Conservation (phyloP, 1,140 invertebrate species). For the Trichogramma pretiosum region DNA sequence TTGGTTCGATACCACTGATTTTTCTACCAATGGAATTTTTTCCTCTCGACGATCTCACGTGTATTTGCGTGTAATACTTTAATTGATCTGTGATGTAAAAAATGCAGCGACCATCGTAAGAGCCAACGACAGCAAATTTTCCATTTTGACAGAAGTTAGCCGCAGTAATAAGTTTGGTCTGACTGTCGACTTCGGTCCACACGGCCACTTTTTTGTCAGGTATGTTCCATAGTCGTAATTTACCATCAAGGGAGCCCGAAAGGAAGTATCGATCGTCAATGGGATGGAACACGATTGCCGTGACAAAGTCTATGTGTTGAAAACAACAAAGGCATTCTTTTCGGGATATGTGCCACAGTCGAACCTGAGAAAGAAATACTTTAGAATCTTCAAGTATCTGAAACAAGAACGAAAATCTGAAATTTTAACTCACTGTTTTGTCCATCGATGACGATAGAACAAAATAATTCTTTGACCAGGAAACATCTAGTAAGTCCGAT, state of each 20-base stretch:
- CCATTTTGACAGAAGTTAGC: slow-evolving; percentile 97
- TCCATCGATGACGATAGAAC: slow-evolving; percentile 97
- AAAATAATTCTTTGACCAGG: slow-evolving; percentile 99
- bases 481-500: slow-evolving; percentile 91
- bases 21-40: slow-evolving; percentile 91
- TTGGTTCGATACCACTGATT: slow-evolving; percentile 94
- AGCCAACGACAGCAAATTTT: slow-evolving; percentile 96
- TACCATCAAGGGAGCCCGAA: slow-evolving; percentile 90
- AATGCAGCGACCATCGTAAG: slow-evolving; percentile 95
- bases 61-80: slow-evolving; percentile 96
- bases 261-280: slow-evolving; percentile 92
- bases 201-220: slow-evolving; percentile 95
- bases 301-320: slow-evolving; percentile 98
- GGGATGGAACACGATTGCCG: slow-evolving; percentile 96
- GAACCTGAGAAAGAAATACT: slow-evolving; percentile 22
- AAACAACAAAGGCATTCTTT: slow-evolving; percentile 97
- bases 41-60: slow-evolving; percentile 87
- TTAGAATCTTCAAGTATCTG: neutral
- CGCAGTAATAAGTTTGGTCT: slow-evolving; percentile 91
- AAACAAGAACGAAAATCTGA: neutral
- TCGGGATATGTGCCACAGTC: slow-evolving; percentile 94
- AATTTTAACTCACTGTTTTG: slow-evolving; percentile 68
- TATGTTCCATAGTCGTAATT: slow-evolving; percentile 96
- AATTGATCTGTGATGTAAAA: slow-evolving; percentile 97
- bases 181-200: slow-evolving; percentile 94